Evolutionary conservation across 2,888 invertebrate genomes (phyloP), one percentile per base, ranked within the genome.

Genomic region (Mythimna ferrago): DNA sequence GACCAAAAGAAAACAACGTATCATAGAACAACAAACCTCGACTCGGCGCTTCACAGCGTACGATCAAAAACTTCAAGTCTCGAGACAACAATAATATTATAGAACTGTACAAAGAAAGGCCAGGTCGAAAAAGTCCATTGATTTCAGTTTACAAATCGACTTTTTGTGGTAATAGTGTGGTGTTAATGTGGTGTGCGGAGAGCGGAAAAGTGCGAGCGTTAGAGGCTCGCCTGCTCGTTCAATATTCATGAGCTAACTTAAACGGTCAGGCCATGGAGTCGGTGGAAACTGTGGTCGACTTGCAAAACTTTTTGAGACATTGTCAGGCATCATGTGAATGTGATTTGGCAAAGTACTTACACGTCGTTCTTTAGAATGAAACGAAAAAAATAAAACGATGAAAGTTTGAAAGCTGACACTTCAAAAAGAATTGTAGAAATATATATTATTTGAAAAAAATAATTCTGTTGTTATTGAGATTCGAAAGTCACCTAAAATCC

Each of bases 181-280:
- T 89, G 89, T 89, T 92, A 92, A 92, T 90, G 89, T 86, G 87
- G 85, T 89, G 86, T 87, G 86, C 88, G 84, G 83, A 78, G 85
- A 85, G 89, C 85, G 90, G 89, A 90, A 89, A 89, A 87, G 90
- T 86, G 87, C 82, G 88, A 85, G 86, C 86, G 85, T 83, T 81
- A 83, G 87, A 87, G 86, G 85, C 88, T 89, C 88, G 73, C 87
- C 87, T 71, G 80, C 74, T 71, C 87, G 90, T 92, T 94, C 92
- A 93, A 95, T 95, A 95, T 95, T 94, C 95, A 95, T 94, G 94
- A 94, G 90, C 85, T 81, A 91, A 93, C 92, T 92, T 92, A 87
- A 87, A 88, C 88, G 88, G 76, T 87, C 84, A 86, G 86, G 90
- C 90, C 85, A 85, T 84, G 81, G 86, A 89, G 88, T 86, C 83